A percentile compares a stretch with the other conserved stretches of the same genome.
Conservation (phyloP, 2,888 invertebrate genomes). For the Sarcophaga variegata region DNA sequence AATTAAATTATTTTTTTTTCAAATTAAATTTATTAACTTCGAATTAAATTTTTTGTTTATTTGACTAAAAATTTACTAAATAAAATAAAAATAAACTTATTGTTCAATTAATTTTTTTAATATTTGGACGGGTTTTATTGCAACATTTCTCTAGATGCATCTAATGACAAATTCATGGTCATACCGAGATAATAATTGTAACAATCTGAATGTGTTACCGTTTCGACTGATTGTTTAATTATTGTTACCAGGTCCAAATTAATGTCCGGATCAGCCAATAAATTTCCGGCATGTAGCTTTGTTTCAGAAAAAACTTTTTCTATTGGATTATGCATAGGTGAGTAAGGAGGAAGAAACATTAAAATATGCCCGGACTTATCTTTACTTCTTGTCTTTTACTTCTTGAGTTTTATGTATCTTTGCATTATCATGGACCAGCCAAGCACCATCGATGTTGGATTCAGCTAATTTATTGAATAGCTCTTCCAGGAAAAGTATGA, state of each 20-base stretch:
- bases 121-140: not conserved
- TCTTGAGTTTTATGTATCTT: constrained; percentile 26
- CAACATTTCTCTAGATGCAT: constrained; percentile 15
- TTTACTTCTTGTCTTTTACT: constrained; percentile 14
- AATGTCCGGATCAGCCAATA: constrained; percentile 17
- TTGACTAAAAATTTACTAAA: not conserved
- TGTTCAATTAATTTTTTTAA: not conserved
- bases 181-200: constrained; percentile 32
- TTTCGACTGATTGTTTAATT: constrained; percentile 27
- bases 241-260: constrained; percentile 22
- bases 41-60: not conserved
- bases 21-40: not conserved
- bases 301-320: constrained; percentile 32
- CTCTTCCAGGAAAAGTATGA: constrained; percentile 4
- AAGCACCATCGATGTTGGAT: constrained; percentile 1
- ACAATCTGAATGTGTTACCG: constrained; percentile 37
- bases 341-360: constrained; percentile 21
- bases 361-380: constrained; percentile 12
- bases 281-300: constrained; percentile 34
- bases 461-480: constrained; percentile 14
- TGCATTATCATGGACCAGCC: not conserved
- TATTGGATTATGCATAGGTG: constrained; percentile 4
- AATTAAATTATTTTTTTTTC: not conserved
- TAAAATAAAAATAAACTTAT: constrained; percentile 4
- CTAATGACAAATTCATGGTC: constrained; percentile 10